Conservation (phyloP, 2,797 vertebrate species). For the Craterocephalus amniculus region DNA sequence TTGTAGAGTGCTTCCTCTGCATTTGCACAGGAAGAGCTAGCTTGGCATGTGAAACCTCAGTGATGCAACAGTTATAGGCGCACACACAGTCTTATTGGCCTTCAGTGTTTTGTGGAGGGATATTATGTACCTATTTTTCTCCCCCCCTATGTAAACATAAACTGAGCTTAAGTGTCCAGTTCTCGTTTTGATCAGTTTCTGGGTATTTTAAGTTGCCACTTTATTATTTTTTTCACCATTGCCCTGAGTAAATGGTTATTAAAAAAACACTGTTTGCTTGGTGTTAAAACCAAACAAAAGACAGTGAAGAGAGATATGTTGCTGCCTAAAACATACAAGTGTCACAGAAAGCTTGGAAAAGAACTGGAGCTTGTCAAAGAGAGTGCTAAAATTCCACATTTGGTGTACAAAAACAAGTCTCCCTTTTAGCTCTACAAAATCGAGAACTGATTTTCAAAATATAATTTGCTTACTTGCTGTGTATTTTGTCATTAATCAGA, state of each 20-base stretch:
- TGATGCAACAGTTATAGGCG: conserved; percentile 57
- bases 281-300: conserved; percentile 22
- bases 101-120: conserved; percentile 8
- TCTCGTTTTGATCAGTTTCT: neutral
- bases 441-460: neutral
- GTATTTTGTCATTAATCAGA: neutral
- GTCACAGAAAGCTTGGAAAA: conserved; percentile 7
- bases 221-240: conserved; percentile 2
- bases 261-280: neutral
- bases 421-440: neutral
- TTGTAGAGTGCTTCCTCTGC: conserved; percentile 33
- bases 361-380: neutral
- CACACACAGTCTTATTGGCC: conserved; percentile 5
- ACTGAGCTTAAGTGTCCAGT: neutral
- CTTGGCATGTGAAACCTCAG: conserved; percentile 58
- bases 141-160: neutral
- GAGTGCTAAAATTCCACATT: neutral
- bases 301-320: conserved; percentile 6
- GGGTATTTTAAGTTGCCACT: neutral
- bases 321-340: too few relatives aligned
- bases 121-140: neutral
- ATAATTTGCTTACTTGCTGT: neutral
- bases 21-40: conserved; percentile 63
- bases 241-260: neutral
- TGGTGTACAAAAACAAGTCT: neutral